Base-by-base conservation (phyloP, 1,140 invertebrate species). In the Littorina saxatilis region DNA sequence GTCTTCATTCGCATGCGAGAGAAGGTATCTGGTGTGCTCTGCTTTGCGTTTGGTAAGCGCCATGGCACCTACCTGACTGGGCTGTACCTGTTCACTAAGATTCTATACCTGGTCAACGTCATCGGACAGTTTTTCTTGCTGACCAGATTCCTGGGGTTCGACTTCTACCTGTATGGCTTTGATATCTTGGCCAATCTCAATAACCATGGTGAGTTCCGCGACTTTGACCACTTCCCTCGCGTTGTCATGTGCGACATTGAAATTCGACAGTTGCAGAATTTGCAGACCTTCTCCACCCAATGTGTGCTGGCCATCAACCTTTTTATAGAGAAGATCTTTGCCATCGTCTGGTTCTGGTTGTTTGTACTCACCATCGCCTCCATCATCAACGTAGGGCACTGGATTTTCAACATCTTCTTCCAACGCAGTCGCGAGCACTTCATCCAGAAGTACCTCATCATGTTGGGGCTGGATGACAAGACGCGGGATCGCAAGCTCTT, bases 191-290 rank as follows among this genome's bases (percentile, higher is more conserved):
- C 86, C 43, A 88, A 91, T 61, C 84, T 94, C 47, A 82, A 90
- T 29, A 84, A 88, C 27, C 89, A 91, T 20, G 86, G 89, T 27
- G 90, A 92, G 78, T 92, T 91, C 90, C 87, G 82, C 61, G 89
- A 90, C 83, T 90, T 88, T 84, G 90, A 86, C 83, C 82, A 91
- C 37, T 94, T 94, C 86, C 93, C 93, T 23, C 86, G 93, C n/a
- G 92, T 94, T 0, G 94, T 94, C 1, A 90, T 94, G 83, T 94
- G 93, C 86, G 93, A 94, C 84, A 94, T 94, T 85, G 87, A 93
- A 78, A 92, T 93, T 23, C 88, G 93, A 37, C 92, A 93, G n/a
- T 85, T 94, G 7, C 85, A 90, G 80, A 90, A 90, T 63, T 78
- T 89, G 23, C 88, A 89, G 61, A 83, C 82, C 20, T 88, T 70